A percentile compares a stretch with the other conserved stretches of the same genome.
These are phyloP conservation scores for Puntigrus tetrazona DNA, from an alignment of 2,113 vertebrate genomes.

Conservation along the genomic window DNA sequence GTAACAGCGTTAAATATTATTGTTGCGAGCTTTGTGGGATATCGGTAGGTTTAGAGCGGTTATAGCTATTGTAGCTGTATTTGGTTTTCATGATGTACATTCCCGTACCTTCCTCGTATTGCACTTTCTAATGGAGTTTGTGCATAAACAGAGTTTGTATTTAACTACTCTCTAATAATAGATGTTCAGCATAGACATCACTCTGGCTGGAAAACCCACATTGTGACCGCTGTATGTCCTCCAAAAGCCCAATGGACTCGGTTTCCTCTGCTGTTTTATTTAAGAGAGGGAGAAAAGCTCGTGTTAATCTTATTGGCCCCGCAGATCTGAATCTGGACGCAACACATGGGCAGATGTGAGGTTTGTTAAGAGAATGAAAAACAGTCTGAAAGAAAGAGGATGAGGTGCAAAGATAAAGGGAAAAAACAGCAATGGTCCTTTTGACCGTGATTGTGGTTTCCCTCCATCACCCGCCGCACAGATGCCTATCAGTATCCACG, in stretches of 20 bases:
- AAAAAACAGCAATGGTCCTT: slow-evolving; percentile 47
- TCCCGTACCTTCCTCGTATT: neutral
- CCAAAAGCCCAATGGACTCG: neutral
- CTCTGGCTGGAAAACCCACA: neutral
- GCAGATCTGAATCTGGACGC: slow-evolving; percentile 42
- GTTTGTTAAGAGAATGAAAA: slow-evolving; percentile 16
- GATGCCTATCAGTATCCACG: slow-evolving; percentile 73
- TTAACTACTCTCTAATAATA: neutral
- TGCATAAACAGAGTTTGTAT: neutral
- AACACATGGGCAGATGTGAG: slow-evolving; percentile 18
- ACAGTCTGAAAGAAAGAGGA: neutral
- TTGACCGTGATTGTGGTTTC: slow-evolving; percentile 61
- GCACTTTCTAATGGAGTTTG: neutral
- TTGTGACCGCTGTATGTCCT: slow-evolving; percentile 28
- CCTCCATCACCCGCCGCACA: slow-evolving; percentile 61
- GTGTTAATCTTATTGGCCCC: slow-evolving; percentile 44
- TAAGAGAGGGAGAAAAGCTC: slow-evolving; percentile 3
- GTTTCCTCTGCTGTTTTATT: slow-evolving; percentile 25
- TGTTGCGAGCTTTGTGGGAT: too few species aligned
- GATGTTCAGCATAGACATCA: neutral
- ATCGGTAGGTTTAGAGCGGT: too few species aligned
- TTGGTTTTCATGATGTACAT: neutral
- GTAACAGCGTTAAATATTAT: neutral
- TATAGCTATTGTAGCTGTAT: too few species aligned
- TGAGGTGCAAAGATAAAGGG: slow-evolving; percentile 21